A percentile compares a stretch with the other conserved stretches of the same genome.
Conservation (phyloP, 2,113 vertebrate species). For the Xyrauchen texanus region DNA sequence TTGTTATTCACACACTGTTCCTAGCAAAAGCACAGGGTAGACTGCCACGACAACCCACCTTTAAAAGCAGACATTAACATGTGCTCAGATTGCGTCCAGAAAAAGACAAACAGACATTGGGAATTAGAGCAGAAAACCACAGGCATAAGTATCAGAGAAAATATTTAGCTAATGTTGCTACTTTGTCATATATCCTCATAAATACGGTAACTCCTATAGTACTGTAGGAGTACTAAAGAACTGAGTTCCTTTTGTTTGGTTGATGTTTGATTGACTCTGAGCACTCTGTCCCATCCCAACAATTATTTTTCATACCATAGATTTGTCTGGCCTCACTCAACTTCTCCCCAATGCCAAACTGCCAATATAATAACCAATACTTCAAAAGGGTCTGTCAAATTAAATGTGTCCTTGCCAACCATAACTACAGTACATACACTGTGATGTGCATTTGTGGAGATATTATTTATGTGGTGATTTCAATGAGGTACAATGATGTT, state of each 20-base stretch:
- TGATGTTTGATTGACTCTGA: background rate
- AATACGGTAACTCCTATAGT: no score
- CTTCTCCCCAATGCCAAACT: constrained; percentile 1
- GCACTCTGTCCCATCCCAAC: background rate
- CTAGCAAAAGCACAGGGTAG: constrained; percentile 74
- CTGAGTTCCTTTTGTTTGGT: no score
- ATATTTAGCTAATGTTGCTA: no score
- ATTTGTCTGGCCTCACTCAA: constrained; percentile 11
- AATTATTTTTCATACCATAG: background rate
- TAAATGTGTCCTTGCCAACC: constrained; percentile 7
- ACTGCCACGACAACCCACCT: constrained; percentile 61
- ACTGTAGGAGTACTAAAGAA: no score
- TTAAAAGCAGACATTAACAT: constrained; percentile 17
- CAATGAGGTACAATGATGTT: no score
- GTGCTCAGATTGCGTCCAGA: background rate
- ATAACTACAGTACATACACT: background rate
- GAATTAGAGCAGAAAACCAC: background rate
- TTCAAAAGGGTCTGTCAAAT: constrained; percentile 19
- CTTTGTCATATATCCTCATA: no score
- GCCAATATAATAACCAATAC: constrained; percentile 13
- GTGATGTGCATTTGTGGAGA: no score
- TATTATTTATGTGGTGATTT: background rate
- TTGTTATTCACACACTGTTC: constrained; percentile 81
- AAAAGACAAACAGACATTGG: background rate
- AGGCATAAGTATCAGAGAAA: background rate